Base-by-base conservation (phyloP, 2,113 vertebrate species). In the Ceyx margarethae region DNA sequence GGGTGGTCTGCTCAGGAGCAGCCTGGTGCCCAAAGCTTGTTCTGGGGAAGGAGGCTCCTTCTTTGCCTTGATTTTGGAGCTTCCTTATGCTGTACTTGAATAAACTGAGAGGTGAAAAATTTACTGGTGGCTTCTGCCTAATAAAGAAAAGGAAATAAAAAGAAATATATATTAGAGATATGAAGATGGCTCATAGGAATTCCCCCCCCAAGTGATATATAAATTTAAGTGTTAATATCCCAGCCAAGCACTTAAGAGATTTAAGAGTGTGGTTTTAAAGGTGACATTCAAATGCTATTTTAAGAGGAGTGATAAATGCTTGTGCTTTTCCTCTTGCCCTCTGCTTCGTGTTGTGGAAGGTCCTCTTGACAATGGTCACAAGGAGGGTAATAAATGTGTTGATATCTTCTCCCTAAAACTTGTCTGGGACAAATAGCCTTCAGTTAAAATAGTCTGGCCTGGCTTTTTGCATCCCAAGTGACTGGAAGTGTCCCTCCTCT, bases 281-380 rank as follows among this genome's bases (percentile, higher is more conserved):
- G 91, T 96, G 95, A 95, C 95, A 96, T 95, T 96, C 93, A 96
- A 95, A 95, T 95, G 94, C 95, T 96, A 95, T 96, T 96, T 96
- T 96, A 96, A 91, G 95, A 95, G 94, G 76, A 95, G 95, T 96
- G 95, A 96, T 96, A 96, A 95, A 95, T 96, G 94, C 91, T 80
- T 90, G 85, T 90, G 87, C 85, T 89, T 95, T 96, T 87, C 64
- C 81, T 90, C 65, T 87, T 91, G 85, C 79, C 91, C 95, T 96
- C 94, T 94, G 82, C 72, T 92, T 94, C 80, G 50, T 71, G 35
- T 64, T 87, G 60, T 83, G 87, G 94, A 96, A 96, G 72, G 91
- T 94, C 78, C 79, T 91, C 72, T 91, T 95, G 94, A 96, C 93
- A 94, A 43, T 91, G 94, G 72, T n/a, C 74, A 83, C 87, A 85